These are phyloP conservation scores for Amazona guildingii DNA, from an alignment of 2,113 vertebrate genomes.

Conservation along the genomic window DNA sequence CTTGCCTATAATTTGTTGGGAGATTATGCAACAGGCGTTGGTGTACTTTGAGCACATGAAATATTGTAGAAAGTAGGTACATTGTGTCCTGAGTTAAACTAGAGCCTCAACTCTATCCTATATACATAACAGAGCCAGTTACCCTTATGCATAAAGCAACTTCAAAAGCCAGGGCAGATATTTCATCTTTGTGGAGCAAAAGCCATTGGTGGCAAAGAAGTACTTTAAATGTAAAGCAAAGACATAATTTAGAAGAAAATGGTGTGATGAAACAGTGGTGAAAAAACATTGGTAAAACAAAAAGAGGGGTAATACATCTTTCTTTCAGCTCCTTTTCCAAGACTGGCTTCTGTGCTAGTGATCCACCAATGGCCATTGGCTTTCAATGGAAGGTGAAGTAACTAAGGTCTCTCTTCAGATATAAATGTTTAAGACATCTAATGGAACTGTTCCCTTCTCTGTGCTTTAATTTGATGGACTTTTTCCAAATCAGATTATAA, in stretches of 20 bases:
- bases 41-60: rapidly evolving
- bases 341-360: not conserved
- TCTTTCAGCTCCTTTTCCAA: not conserved
- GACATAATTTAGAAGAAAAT: not conserved
- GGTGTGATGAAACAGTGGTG: not conserved
- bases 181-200: not conserved
- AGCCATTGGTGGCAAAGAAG: not conserved
- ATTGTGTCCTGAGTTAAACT: not conserved
- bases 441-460: not conserved
- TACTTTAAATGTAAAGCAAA: not conserved
- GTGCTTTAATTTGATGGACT: not conserved
- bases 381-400: not conserved
- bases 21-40: not conserved
- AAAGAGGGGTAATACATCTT: not conserved
- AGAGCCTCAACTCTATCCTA: not conserved
- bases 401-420: not conserved
- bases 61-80: not conserved
- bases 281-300: not conserved
- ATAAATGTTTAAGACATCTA: not conserved
- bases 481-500: not conserved
- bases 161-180: not conserved
- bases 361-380: rapidly evolving
- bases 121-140: not conserved
- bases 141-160: not conserved
- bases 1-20: not conserved